Conservation (phyloP, 2,113 vertebrate species). For the Colaptes auratus region DNA sequence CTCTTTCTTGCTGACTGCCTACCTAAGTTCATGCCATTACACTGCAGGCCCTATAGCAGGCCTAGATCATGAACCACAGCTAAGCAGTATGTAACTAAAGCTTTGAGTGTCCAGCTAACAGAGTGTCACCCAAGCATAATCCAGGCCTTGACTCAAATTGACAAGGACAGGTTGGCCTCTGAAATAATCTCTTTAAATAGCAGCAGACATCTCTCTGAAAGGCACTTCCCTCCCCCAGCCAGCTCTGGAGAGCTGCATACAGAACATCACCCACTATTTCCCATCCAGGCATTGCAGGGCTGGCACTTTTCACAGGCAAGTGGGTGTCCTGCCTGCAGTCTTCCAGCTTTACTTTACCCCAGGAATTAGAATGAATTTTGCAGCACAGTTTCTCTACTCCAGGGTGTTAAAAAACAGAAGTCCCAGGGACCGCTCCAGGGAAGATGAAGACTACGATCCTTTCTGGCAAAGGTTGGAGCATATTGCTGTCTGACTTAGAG, state of each 20-base stretch:
- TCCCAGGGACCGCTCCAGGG: slow-evolving; percentile 62
- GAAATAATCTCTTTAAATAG: slow-evolving; percentile 78
- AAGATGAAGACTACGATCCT: slow-evolving; percentile 88
- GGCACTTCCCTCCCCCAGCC: slow-evolving; percentile 2
- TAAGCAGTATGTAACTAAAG: slow-evolving; percentile 62
- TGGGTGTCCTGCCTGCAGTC: neutral
- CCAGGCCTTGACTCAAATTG: slow-evolving; percentile 71
- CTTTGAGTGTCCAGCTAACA: slow-evolving; percentile 43
- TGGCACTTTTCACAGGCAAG: slow-evolving; percentile 13
- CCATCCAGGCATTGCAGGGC: neutral
- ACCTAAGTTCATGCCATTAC: neutral
- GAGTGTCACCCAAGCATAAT: slow-evolving; percentile 61
- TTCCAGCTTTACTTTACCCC: slow-evolving; percentile 10
- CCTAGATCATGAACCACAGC: neutral
- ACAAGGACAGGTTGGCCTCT: slow-evolving; percentile 69
- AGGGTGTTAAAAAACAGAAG: slow-evolving; percentile 79
- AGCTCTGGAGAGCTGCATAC: neutral
- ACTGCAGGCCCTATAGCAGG: fast-evolving
- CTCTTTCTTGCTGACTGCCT: neutral
- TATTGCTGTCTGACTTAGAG: slow-evolving; percentile 72
- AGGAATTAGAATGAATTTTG: slow-evolving; percentile 87
- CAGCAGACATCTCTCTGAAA: slow-evolving; percentile 18
- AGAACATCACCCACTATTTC: neutral
- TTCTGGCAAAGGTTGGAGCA: slow-evolving; percentile 94
- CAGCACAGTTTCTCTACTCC: slow-evolving; percentile 86